phyloP scores from a whole-genome alignment of 2,113 vertebrate species.

The Apaloderma vittatum region DNA sequence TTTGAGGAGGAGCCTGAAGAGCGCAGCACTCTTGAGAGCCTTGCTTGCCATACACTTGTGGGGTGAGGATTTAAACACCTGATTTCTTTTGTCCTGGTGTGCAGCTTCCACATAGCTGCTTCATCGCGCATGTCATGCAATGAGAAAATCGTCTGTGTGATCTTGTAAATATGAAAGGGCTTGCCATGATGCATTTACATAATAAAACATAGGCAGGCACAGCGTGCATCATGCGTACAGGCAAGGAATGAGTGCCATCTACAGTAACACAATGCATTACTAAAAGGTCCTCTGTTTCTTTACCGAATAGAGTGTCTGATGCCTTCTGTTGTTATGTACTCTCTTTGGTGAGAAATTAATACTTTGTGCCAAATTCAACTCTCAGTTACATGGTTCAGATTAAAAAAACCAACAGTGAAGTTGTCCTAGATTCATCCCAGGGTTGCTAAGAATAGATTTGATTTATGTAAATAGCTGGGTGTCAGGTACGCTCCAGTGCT shows the following conservation, averaged over 20 bases:
- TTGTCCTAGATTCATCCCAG: slow-evolving; percentile 7
- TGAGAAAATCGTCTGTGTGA: slow-evolving; percentile 11
- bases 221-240: not conserved
- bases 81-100: slow-evolving; percentile 21
- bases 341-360: slow-evolving; percentile 34
- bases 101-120: not conserved
- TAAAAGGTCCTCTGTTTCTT: not conserved
- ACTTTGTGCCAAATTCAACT: slow-evolving; percentile 33
- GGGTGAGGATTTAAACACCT: not conserved
- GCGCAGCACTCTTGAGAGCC: not conserved
- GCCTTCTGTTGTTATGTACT: slow-evolving; percentile 8
- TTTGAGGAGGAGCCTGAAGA: not conserved
- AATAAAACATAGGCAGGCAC: not conserved
- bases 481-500: not conserved
- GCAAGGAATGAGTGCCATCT: slow-evolving; percentile 59
- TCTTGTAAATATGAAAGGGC: not conserved
- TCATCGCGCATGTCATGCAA: not conserved
- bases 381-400: not conserved
- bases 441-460: slow-evolving; percentile 22
- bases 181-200: not conserved
- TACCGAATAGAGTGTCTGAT: not conserved
- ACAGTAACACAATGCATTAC: slow-evolving; percentile 24
- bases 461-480: slow-evolving; percentile 5
- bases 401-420: not conserved
- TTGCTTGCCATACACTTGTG: not conserved